Percentiles rank a stretch among this genome's conserved stretches.
Conservation (phyloP, 35 echinoderm and acorn worm species). For the Strongylocentrotus purpuratus region DNA sequence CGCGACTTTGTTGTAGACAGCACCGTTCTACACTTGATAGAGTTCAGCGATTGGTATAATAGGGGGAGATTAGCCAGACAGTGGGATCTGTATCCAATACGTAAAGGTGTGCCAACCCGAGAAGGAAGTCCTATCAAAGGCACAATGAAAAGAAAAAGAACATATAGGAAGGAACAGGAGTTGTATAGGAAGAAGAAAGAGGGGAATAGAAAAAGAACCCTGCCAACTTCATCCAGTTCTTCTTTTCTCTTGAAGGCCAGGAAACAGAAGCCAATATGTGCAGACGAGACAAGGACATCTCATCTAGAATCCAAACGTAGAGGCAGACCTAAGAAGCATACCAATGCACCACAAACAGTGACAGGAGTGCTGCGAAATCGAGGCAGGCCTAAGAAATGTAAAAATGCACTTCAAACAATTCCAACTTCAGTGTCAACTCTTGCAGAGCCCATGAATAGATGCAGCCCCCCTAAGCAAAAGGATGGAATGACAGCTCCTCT, state of each 20-base stretch:
- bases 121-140: neutral
- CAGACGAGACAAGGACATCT: neutral
- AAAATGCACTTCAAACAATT: neutral
- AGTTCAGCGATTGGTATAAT: slow-evolving; percentile 17
- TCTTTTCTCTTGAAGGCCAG: neutral
- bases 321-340: neutral
- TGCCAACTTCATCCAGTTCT: too few species aligned
- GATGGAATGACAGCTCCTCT: neutral
- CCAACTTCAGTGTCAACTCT: neutral
- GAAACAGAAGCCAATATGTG: neutral
- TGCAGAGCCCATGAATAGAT: neutral
- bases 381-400: neutral
- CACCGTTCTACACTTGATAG: neutral
- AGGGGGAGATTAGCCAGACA: neutral
- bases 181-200: neutral
- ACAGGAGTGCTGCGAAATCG: neutral
- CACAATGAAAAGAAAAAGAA: neutral
- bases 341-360: neutral
- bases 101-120: neutral
- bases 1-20: neutral
- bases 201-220: too few species aligned
- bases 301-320: neutral
- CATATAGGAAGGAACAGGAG: neutral
- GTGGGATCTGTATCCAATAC: neutral
- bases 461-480: neutral